Evolutionary conservation across 2,888 invertebrate species (phyloP), one percentile per base, ranked within the genome.

Genomic region (Trichopria drosophilae): DNA sequence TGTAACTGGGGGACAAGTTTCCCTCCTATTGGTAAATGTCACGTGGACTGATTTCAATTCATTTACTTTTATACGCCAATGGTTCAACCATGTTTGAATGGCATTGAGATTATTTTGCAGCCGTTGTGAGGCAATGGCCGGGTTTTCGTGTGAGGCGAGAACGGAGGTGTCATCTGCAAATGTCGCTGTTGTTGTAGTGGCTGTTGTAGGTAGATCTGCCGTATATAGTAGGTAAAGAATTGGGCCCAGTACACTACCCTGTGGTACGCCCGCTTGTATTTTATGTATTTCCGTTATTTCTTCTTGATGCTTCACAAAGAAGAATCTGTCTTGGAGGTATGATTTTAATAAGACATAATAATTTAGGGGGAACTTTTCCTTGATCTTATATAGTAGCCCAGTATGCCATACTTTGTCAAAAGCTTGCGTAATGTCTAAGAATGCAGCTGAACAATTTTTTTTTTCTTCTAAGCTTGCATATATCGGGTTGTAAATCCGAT

Each of bases 361-460:
- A 1, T 55, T 31, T 22, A 47, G 35, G 3, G 55, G 55, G 6
- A 57, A 48, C 2, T 35, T 36, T 31, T 45, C 44, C 32, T 57
- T 57, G 12, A 62, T 26, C 58, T 62, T 61, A 16, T 57, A 43
- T 1, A 59, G 46, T 22, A 59, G 46, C 4, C 59, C 62, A 24
- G 46, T 29, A 37, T 62, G 62, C 59, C 61, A 60, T 6, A 64
- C 58, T 37, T 57, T 60, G 35, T 62, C 61, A 36, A 62, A 62
- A 6, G 60, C 59, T 49, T 62, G 52, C 9, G 54, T 37, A 2
- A 61, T 50, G 24, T 63, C 60, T 20, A 59, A 44, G 35, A 61
- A 60, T 1, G 46, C 44, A 13, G 59, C 48, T 12, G 57, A 53
- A 34, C 60, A 63, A 15, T 56, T 53, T 46, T 20, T 55, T 31